Percentiles rank a stretch among this genome's conserved stretches.
Evolutionary conservation across 2,113 vertebrate genomes (phyloP).

Genomic region (Crotalus helleri): DNA sequence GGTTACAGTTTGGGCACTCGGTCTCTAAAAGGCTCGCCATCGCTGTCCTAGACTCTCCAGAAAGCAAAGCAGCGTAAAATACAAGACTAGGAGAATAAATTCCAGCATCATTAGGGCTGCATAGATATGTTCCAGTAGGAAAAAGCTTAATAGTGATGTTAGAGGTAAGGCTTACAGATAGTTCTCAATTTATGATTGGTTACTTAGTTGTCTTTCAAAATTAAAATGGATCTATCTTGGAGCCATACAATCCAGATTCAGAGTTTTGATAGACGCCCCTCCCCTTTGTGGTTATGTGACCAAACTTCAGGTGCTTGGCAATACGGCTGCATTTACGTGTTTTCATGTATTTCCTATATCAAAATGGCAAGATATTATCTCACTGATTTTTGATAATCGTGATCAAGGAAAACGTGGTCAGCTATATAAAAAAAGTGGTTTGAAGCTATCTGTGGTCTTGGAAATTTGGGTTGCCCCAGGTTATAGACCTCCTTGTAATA

Average conservation of each 20-base stretch:
- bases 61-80: not conserved
- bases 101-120: not conserved
- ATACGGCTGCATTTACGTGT: too few species aligned
- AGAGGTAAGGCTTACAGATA: not conserved
- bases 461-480: not conserved
- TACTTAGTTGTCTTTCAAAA: too few species aligned
- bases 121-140: not conserved
- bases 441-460: not conserved
- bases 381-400: not conserved
- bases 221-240: too few species aligned
- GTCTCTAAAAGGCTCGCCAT: too few species aligned
- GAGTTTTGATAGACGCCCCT: too few species aligned
- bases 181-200: too few species aligned
- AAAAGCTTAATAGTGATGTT: not conserved
- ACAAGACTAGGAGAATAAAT: not conserved
- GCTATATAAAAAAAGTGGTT: not conserved
- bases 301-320: too few species aligned
- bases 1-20: too few species aligned
- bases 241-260: too few species aligned
- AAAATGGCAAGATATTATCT: not conserved
- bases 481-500: not conserved
- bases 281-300: too few species aligned
- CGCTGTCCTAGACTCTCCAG: not conserved
- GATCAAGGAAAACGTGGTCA: not conserved
- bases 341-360: not conserved